phyloP scores from a whole-genome alignment of 2,113 vertebrate genomes.

The Odocoileus virginianus region DNA sequence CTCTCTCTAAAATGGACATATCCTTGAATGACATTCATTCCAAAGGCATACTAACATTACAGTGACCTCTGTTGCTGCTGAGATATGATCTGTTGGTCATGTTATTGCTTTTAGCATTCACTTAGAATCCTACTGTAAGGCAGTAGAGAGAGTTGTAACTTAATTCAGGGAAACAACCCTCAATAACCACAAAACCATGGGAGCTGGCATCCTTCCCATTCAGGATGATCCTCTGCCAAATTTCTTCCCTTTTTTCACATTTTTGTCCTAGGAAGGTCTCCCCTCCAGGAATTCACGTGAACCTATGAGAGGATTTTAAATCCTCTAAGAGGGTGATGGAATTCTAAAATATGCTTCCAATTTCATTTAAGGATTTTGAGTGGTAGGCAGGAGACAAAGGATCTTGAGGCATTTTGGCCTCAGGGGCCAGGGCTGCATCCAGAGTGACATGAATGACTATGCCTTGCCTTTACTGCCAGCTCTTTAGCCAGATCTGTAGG shows the following conservation, averaged over 20 bases:
- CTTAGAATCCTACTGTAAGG: background rate
- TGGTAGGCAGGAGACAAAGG: background rate
- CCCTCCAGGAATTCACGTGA: background rate
- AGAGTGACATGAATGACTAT: background rate
- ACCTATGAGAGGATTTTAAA: background rate
- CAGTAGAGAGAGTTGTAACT: background rate
- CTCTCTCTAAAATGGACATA: background rate
- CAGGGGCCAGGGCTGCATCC: background rate
- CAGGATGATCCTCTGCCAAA: background rate
- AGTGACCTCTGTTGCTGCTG: background rate
- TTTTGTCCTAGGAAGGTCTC: background rate
- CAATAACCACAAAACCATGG: background rate
- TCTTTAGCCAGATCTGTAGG: background rate
- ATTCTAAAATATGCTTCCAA: background rate
- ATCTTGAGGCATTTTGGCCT: background rate
- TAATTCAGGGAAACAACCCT: background rate
- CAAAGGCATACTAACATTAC: background rate
- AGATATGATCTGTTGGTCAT: background rate
- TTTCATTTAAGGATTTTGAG: background rate
- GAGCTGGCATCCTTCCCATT: background rate
- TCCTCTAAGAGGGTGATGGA: background rate
- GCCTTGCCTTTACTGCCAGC: background rate
- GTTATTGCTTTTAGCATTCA: background rate
- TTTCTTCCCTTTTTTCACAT: background rate
- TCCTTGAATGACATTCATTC: background rate